Base-by-base conservation (phyloP, 2,797 vertebrate species). In the Takifugu ocellatus region DNA sequence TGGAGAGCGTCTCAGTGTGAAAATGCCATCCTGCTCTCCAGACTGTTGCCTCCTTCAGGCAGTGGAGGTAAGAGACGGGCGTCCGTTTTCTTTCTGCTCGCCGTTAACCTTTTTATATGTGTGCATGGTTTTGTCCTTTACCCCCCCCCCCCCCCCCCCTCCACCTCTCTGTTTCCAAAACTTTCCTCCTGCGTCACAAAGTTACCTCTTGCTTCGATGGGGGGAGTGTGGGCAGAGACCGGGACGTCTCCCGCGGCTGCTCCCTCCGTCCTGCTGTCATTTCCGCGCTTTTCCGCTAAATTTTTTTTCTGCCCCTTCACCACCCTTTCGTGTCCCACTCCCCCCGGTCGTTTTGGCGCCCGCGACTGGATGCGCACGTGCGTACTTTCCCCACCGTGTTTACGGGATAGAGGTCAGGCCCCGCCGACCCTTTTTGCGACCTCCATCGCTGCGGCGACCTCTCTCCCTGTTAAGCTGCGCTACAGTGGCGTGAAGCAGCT, bases 21-120 rank as follows among this genome's bases (percentile, higher is more conserved):
- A 92, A 94, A 96, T 96, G 93, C 95, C 95, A 81, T 95, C 93
- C 90, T 94, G 92, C 87, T 95, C 94, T 90, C 91, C 92, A 66
- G 91, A 92, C 89, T 94, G 94, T 92, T 94, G 93, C 91, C 92
- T 94, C 87, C 93, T 95, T 86, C 92, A 81, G 89, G 90, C 93
- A 61, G 91, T 91, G 76, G 92, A 95, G 94, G 94, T 94, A 93
- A 95, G 94, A 73, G 7, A 59, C 73, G 66, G 81, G 68, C 70
- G 68, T 64, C 11, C 46, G 68, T 26, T n/a, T 24, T 59, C 52
- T 69, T 74, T 68, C 55, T 56, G 63, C 57, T 75, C 49, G 21
- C 48, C 74, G 25, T 43, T 48, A 51, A 72, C 66, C 49, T 49
- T n/a, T 49, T n/a, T 16, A 55, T 57, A 58, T 46, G 44, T 24